Evolutionary conservation across 37 sponge, comb jelly and placozoan species (phyloP), one percentile per base, ranked within the genome.

Genomic region (Theonella swinhoei): DNA sequence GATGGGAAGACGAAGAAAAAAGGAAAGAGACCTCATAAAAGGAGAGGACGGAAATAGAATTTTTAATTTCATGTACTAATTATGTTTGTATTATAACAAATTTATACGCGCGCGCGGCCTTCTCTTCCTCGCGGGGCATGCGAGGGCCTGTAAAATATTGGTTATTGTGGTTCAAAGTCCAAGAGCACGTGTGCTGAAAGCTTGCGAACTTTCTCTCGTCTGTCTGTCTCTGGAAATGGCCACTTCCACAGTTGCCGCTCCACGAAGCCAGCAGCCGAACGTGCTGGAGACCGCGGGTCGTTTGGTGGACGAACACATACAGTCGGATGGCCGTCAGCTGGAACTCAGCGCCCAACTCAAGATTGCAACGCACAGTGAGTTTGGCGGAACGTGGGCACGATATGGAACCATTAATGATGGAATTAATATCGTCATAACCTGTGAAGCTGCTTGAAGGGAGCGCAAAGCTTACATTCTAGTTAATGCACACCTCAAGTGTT

Each of bases 281-380:
- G 54, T 14, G 54, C 74, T 94, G 67, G 91, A 90, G 70, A 68
- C 63, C 47, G 92, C 95, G 1, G 84, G 92, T 25, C 42, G 82
- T 3, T 75, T 86, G 81, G 82, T 94, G 8, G 92, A 94, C 70
- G n/a, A 73, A 5, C 85, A 91, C 58, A 23, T 91, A 14, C 62
- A 67, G 31, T 68, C 78, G 19, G 95, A 94, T 59, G 39, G 60
- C 8, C 28, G 68, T 71, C 87, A 77, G 64, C 22, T 42, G 76
- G 92, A 94, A 24, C 79, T 94, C 69, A 91, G 91, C 42, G 89
- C 85, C 19, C 86, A 82, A 40, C 77, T 91, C 9, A 67, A 82
- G 30, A 79, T 94, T 36, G 71, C 85, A 23, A 69, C 89, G 35
- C 87, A 93, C 70, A 23, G 93, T 89, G 74, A 73, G 87, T 24